Evolutionary conservation across 2,113 vertebrate species (phyloP), one percentile per base, ranked within the genome.

Genomic region (Otocyon megalotis): DNA sequence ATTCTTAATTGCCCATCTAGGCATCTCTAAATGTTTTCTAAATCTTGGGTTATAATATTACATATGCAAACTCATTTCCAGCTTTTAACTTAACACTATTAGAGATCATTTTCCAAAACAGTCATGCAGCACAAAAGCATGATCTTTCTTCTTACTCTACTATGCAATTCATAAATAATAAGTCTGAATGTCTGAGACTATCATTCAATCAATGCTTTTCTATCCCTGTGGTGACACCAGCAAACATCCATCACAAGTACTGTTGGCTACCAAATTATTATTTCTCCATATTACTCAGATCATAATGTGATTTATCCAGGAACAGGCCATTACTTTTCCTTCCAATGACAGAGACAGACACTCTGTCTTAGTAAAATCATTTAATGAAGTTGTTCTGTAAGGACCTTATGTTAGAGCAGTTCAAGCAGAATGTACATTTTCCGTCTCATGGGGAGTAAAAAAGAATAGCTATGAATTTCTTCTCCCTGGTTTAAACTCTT

Each of bases 341-440:
- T 77, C n/a, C 63, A 87, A 5, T 67, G 62, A 54, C 86, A 93
- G 43, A 96, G 74, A 81, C 13, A 93, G 69, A 26, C 48, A 82
- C 37, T 69, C 82, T 94, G 32, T 92, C 86, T 94, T 92, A 60
- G 56, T 90, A 83, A 90, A 48, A 62, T 37, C 26, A 71, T 65
- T 90, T 92, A 94, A 83, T 93, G 90, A 96, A 90, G 54, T 92
- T 95, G 63, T 90, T 92, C n/a, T 58, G 14, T 71, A 24, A 93
- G 37, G 28, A 95, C 50, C 37, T 90, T 67, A 87, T 80, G 48
- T 58, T 85, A 83, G 37, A 85, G 56, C n/a, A 90, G 58, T 82
- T 95, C 54, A 82, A 58, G 32, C 32, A 87, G 69, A 92, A 50
- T 32, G 53, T 87, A 30, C 32, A 76, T 88, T 85, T n/a, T 80